Evolutionary conservation across 2,797 vertebrate genomes (phyloP), one percentile per base, ranked within the genome.

Genomic region (Taenioides sp.): DNA sequence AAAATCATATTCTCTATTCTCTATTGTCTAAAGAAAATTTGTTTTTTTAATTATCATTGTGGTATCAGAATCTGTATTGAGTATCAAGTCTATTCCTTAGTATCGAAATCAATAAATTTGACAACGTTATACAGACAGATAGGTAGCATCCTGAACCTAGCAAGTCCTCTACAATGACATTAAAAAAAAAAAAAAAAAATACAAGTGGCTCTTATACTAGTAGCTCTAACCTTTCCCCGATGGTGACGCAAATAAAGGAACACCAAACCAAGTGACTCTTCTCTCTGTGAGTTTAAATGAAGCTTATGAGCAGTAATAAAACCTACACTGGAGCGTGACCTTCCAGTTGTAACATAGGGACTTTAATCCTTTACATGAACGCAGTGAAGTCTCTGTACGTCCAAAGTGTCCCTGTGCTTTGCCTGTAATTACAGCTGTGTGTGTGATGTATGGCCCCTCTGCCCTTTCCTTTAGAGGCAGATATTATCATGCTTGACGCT

Each of bases 361-460:
- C 67, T 65, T 73, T 83, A n/a, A 80, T 72, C 64, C 62, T 47
- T 81, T 49, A 34, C 25, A 80, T 78, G 80, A 87, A 89, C 86
- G 82, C 81, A 68, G 75, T 61, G 2, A 55, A 71, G 65, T 64
- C 23, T 68, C 7, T 49, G 73, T 77, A 60, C 76, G 77, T 81
- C 83, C 86, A 80, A 78, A 85, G 28, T 73, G n/a, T 23, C n/a
- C 78, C 73, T 61, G 76, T 76, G 84, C 87, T 84, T 78, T 85
- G 80, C 73, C 64, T 74, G 77, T 86, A 86, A 90, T 89, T 78
- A 88, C 83, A 81, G 80, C 78, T 74, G 84, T 73, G 77, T 59
- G 72, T 69, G 81, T 90, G 89, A 91, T 90, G 77, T 88, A 87
- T 89, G 84, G 89, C 89, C 89, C 88, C 90, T 91, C 87, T 91